A percentile compares a stretch with the other conserved stretches of the same genome.
phyloP scores from a whole-genome alignment of 2,888 invertebrate genomes.

The Chymomyza procnemis region DNA sequence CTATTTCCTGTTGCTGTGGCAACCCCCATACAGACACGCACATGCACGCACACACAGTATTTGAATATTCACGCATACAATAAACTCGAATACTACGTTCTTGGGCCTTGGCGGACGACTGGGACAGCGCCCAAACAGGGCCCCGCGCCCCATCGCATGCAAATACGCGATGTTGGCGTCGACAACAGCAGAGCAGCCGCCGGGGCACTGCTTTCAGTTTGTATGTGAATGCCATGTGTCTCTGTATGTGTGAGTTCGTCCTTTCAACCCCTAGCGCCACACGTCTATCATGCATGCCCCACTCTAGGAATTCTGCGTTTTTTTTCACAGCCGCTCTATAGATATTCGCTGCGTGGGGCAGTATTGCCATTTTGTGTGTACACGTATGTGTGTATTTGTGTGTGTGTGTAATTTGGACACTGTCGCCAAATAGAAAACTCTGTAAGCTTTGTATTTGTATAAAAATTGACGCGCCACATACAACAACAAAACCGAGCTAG shows the following conservation, averaged over 20 bases:
- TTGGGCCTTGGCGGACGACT: background rate
- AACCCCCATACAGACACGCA: constrained; percentile 60
- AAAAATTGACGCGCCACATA: constrained; percentile 2
- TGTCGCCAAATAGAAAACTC: constrained; percentile 61
- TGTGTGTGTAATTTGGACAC: constrained; percentile 53
- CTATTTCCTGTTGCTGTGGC: constrained; percentile 75
- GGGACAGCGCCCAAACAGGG: background rate
- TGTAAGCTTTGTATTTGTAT: constrained; percentile 18
- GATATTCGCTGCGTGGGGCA: constrained; percentile 12
- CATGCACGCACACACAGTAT: constrained; percentile 38
- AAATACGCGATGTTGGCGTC: constrained; percentile 58
- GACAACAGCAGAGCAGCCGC: constrained; percentile 29
- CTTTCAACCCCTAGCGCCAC: constrained; percentile 50
- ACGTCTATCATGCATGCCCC: constrained; percentile 44
- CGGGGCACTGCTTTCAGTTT: constrained; percentile 40
- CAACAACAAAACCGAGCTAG: background rate
- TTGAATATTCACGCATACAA: constrained; percentile 73
- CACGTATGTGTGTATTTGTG: background rate
- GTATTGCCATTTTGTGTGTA: constrained; percentile 42
- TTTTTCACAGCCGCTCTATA: constrained; percentile 8
- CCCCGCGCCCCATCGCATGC: constrained; percentile 30
- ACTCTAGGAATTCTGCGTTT: constrained; percentile 43
- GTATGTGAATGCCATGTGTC: constrained; percentile 18
- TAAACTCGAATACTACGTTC: constrained; percentile 60
- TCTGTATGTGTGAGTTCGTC: constrained; percentile 31